These are phyloP conservation scores for Numenius arquata DNA, from an alignment of 2,113 vertebrate genomes.

Conservation along the genomic window DNA sequence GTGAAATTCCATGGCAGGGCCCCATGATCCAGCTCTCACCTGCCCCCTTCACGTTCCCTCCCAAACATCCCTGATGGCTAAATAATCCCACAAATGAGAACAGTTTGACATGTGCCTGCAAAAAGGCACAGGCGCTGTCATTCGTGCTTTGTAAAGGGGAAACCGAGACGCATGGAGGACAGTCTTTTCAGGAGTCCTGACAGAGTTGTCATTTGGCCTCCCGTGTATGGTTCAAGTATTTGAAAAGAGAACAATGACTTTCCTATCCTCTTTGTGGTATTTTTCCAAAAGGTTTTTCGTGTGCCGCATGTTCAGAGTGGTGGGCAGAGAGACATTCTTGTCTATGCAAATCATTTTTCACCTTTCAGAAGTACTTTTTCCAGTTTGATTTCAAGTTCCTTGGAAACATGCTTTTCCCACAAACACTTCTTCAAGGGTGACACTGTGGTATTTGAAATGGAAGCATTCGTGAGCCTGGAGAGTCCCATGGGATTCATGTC, in stretches of 20 bases:
- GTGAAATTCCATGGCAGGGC: background rate
- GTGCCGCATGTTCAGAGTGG: background rate
- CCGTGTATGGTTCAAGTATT: background rate
- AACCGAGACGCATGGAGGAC: background rate
- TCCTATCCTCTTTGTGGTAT: background rate
- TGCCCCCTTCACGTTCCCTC: fast-evolving
- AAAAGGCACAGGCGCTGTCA: background rate
- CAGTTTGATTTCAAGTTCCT: background rate
- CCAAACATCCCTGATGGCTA: fast-evolving
- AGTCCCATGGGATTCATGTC: background rate
- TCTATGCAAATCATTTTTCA: background rate
- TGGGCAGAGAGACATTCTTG: background rate
- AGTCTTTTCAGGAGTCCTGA: background rate
- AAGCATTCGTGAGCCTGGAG: background rate
- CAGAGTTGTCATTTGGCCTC: background rate
- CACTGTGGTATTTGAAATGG: background rate
- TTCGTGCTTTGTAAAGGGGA: background rate
- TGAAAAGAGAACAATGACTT: background rate
- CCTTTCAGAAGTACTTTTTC: background rate
- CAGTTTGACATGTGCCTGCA: fast-evolving
- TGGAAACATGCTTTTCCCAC: background rate
- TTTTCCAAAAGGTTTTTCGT: background rate
- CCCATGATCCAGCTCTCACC: background rate
- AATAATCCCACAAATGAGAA: background rate
- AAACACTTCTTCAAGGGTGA: background rate